These are phyloP conservation scores for Elachura formosa DNA, from an alignment of 2,113 vertebrate genomes.

Conservation along the genomic window DNA sequence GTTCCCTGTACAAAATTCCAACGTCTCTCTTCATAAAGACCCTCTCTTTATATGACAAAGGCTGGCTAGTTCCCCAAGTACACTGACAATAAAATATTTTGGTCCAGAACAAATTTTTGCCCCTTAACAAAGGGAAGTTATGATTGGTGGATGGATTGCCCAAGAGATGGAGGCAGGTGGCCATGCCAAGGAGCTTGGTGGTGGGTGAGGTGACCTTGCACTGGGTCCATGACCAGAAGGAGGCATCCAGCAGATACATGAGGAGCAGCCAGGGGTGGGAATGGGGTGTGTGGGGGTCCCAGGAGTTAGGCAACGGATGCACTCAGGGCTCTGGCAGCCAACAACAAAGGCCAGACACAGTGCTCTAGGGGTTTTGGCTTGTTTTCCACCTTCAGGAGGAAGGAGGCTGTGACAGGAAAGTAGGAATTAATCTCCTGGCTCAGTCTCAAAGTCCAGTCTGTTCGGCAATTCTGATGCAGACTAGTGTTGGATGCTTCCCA, in stretches of 20 bases:
- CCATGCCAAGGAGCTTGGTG: not conserved
- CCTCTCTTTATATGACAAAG: not conserved
- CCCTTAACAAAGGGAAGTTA: not conserved
- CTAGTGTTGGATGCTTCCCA: not conserved
- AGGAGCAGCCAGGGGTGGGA: not conserved
- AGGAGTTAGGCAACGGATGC: not conserved
- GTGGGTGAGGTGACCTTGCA: not conserved
- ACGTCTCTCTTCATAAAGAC: not conserved
- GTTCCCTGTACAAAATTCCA: not conserved
- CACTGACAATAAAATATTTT: not conserved
- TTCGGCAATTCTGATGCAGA: conserved; percentile 3
- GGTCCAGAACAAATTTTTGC: not conserved
- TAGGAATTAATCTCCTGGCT: conserved; percentile 44
- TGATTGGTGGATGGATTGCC: not conserved
- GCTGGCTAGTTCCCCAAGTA: not conserved
- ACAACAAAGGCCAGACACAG: not conserved
- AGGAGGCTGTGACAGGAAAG: conserved; percentile 25
- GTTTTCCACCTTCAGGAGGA: conserved; percentile 30
- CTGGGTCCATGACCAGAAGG: fast-evolving
- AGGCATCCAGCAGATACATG: not conserved
- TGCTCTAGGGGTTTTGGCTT: not conserved
- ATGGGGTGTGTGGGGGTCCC: fast-evolving
- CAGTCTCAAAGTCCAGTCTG: not conserved
- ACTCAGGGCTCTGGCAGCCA: not conserved
- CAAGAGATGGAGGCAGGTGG: not conserved